Conservation (phyloP, 2,113 vertebrate species). For the Sciurus niger region DNA sequence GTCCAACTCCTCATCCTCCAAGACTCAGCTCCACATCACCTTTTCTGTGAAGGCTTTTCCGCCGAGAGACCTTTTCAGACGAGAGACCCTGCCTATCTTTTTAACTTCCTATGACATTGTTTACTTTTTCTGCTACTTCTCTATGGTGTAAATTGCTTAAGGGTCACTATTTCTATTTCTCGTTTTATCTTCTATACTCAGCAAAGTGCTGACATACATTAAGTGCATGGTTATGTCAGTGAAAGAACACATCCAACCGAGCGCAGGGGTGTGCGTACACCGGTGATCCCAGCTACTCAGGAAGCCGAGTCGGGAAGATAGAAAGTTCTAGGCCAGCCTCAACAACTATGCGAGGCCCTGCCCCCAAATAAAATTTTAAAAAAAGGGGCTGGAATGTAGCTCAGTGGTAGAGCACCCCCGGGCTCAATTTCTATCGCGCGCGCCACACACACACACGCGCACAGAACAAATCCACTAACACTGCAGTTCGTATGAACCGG, state of each 20-base stretch:
- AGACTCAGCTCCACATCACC: not conserved
- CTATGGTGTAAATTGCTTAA: not conserved
- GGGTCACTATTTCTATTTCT: not conserved
- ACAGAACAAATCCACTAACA: not conserved
- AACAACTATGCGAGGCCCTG: too few species aligned
- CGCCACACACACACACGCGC: too few species aligned
- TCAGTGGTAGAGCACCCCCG: too few species aligned
- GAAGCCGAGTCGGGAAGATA: too few species aligned
- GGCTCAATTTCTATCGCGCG: too few species aligned
- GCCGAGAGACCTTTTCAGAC: not conserved
- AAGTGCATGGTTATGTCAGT: not conserved
- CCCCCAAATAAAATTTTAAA: too few species aligned
- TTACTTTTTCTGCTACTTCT: not conserved
- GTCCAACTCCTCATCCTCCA: slow-evolving; percentile 25
- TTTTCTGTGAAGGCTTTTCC: not conserved
- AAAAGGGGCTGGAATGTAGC: too few species aligned
- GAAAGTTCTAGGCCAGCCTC: too few species aligned
- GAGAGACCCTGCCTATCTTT: not conserved
- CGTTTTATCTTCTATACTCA: not conserved
- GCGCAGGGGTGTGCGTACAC: too few species aligned
- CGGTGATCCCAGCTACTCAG: too few species aligned
- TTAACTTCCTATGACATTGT: not conserved
- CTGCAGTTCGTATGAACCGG: not conserved
- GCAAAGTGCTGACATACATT: not conserved
- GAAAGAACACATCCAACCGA: not conserved